phyloP scores from a whole-genome alignment of 1,140 invertebrate genomes.

The Pectinophora gossypiella region DNA sequence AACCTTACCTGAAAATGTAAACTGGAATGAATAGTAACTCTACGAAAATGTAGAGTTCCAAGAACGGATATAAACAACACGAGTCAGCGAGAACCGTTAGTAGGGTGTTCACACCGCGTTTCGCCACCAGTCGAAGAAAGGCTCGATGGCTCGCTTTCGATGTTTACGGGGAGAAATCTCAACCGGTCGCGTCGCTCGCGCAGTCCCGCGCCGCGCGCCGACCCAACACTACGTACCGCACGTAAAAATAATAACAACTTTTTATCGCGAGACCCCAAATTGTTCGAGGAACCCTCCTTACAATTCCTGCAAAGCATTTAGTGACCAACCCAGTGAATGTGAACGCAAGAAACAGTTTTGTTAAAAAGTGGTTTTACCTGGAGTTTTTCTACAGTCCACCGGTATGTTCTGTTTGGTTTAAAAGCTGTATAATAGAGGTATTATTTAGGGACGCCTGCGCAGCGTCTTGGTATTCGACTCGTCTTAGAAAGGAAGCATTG shows the following conservation, averaged over 20 bases:
- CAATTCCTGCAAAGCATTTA: background rate
- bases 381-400: slow-evolving; percentile 39
- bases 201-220: slow-evolving; percentile 30
- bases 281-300: slow-evolving; percentile 10
- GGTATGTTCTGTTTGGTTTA: slow-evolving; percentile 40
- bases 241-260: background rate
- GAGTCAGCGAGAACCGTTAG: slow-evolving; percentile 28
- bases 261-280: slow-evolving; percentile 23
- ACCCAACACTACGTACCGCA: slow-evolving; percentile 20
- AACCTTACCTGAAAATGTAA: no score
- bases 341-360: slow-evolving; percentile 14
- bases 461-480: slow-evolving; percentile 7
- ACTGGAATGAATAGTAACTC: no score
- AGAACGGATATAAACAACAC: no score
- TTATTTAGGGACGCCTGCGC: slow-evolving; percentile 37
- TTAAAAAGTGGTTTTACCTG: slow-evolving; percentile 42
- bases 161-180: slow-evolving; percentile 72
- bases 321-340: slow-evolving; percentile 15
- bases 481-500: slow-evolving; percentile 5
- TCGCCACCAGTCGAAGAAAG: slow-evolving; percentile 62
- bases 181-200: slow-evolving; percentile 36
- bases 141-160: slow-evolving; percentile 65
- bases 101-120: slow-evolving; percentile 40
- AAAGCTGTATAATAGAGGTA: slow-evolving; percentile 37
- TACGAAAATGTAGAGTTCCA: no score